These are phyloP conservation scores for Epinotia demarniana DNA, from an alignment of 2,888 invertebrate species.

Conservation along the genomic window DNA sequence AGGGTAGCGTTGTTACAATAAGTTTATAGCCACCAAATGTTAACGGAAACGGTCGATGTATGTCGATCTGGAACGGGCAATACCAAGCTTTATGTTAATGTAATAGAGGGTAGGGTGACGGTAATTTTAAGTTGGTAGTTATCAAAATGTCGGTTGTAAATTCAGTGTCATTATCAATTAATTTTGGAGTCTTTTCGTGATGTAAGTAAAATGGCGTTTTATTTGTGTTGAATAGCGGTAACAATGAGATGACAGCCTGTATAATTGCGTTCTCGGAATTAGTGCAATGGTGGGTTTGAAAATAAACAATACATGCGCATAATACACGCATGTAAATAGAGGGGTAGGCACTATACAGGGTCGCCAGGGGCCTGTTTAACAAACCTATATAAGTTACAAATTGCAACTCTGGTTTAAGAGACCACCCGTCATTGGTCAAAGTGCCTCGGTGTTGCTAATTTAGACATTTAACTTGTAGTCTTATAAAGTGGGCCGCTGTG, in stretches of 20 bases:
- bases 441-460: too few relatives aligned
- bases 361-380: not conserved
- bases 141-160: constrained; percentile 50
- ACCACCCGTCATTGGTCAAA: not conserved
- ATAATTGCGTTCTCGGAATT: constrained; percentile 6
- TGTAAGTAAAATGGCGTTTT: constrained; percentile 17
- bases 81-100: constrained; percentile 2
- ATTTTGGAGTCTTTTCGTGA: constrained; percentile 35
- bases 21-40: constrained; percentile 56
- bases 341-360: not conserved
- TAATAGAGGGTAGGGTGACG: not conserved
- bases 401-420: not conserved
- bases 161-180: constrained; percentile 50
- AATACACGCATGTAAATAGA: not conserved
- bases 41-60: constrained; percentile 44
- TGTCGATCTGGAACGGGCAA: not conserved
- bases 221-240: constrained; percentile 4
- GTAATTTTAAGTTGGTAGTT: constrained; percentile 42
- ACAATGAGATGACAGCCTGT: constrained; percentile 28
- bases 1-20: constrained; percentile 57
- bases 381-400: not conserved
- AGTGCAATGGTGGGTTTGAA: not conserved
- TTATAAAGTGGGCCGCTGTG: too few relatives aligned
- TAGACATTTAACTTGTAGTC: too few relatives aligned
- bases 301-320: not conserved